Evolutionary conservation across 2,888 invertebrate species (phyloP), one percentile per base, ranked within the genome.

Genomic region (Scrobipalpa costella): DNA sequence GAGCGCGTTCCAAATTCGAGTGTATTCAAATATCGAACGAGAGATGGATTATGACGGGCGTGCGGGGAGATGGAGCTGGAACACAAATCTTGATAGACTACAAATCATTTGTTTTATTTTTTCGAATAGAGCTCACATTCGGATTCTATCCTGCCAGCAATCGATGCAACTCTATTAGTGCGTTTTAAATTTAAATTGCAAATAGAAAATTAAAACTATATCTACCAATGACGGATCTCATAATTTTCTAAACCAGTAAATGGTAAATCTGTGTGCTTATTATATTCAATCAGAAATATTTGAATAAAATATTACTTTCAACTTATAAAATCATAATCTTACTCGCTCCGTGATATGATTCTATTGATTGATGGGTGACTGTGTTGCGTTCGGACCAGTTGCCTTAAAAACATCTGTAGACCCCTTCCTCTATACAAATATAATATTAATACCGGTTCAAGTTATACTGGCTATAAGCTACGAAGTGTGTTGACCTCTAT

Each of bases 301-400:
- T 90, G 81, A 90, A 90, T 90, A 90, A 89, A 90, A 89, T 88
- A 90, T 89, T 86, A 87, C 82, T 83, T 52, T 82, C 78, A 88
- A 87, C 80, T 82, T 86, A 85, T 85, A 88, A 88, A 90, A 86
- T 86, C 86, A 89, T 89, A 88, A 86, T 86, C 81, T 84, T 77
- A 79, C 79, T 78, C 79, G 76, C 73, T 86, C 84, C 83, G 77
- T 81, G 86, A 88, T 90, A 88, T 88, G 90, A 90, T 89, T 83
- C 87, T 84, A 89, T 90, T 91, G 91, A 91, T 91, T 90, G 90
- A 91, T 91, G 88, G 90, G 90, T 90, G 87, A 86, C 87, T 88
- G 86, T 83, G 88, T 83, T 79, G 85, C 76, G 83, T 77, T 79
- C 75, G 76, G 76, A 77, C 73, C 71, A 21, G 13, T 21, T 44